Evolutionary conservation across 2,888 invertebrate genomes (phyloP).

Genomic region (Chalcis sispes): DNA sequence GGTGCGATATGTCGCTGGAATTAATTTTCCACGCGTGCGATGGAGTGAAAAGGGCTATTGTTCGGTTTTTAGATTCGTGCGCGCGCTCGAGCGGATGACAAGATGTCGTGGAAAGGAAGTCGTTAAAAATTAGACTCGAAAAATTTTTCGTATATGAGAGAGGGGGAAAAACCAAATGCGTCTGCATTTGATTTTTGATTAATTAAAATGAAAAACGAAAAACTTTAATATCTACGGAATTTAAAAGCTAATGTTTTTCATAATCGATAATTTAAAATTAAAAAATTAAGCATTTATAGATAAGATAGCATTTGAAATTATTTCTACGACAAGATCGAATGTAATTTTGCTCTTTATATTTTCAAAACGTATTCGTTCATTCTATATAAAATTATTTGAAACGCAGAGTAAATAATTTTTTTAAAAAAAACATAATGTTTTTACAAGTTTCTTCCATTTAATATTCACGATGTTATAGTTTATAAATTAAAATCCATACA

Average conservation of each 20-base stretch:
- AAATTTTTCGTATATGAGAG: neutral
- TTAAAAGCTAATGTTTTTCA: too few species aligned
- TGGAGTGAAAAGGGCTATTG: conserved; percentile 34
- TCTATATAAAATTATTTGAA: neutral
- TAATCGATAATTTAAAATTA: too few species aligned
- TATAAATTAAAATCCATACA: conserved; percentile 37
- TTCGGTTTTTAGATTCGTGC: conserved; percentile 18
- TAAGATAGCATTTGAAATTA: too few species aligned
- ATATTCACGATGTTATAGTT: conserved; percentile 5
- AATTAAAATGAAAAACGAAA: too few species aligned
- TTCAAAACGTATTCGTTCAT: neutral
- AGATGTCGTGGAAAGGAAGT: conserved; percentile 22
- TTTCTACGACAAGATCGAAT: neutral
- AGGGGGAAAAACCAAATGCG: neutral
- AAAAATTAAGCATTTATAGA: too few species aligned
- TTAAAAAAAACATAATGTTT: neutral
- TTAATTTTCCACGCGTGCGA: conserved; percentile 50
- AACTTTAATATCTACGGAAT: too few species aligned
- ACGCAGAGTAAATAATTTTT: neutral
- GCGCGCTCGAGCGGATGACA: conserved; percentile 29
- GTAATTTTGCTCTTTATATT: too few species aligned
- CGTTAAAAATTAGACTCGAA: conserved; percentile 20
- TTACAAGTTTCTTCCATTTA: conserved; percentile 35
- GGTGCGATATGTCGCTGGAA: conserved; percentile 33
- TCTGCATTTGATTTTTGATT: conserved; percentile 14